A percentile compares a stretch with the other conserved stretches of the same genome.
Evolutionary conservation across 2,113 vertebrate genomes (phyloP).

Genomic region (Crotalus viridis): DNA sequence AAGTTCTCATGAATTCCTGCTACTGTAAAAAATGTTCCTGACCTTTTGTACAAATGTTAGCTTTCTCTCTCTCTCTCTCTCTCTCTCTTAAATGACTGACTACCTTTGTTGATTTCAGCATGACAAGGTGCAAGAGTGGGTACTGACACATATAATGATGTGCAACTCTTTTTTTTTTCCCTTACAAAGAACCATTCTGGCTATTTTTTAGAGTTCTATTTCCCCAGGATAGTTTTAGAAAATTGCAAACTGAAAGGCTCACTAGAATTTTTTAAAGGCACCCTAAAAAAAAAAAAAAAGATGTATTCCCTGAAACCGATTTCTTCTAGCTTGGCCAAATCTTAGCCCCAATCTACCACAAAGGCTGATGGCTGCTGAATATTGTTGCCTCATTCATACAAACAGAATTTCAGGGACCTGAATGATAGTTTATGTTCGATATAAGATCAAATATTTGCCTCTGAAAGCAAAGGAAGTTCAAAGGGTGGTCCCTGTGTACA

Average conservation of each 20-base stretch:
- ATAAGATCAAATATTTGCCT: background rate
- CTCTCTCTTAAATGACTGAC: background rate
- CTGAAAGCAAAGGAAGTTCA: background rate
- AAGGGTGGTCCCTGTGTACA: background rate
- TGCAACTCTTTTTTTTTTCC: background rate
- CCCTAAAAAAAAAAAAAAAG: background rate
- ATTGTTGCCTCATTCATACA: background rate
- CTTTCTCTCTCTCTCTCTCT: background rate
- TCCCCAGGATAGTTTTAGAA: background rate
- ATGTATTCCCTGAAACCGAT: background rate
- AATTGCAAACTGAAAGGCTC: background rate
- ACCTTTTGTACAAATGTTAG: background rate
- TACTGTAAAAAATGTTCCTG: background rate
- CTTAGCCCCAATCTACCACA: background rate
- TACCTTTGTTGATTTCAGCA: background rate
- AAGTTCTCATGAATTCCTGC: background rate
- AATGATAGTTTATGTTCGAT: background rate
- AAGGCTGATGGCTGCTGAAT: background rate
- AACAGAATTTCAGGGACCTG: background rate
- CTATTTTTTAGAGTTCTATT: background rate
- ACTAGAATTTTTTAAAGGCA: background rate
- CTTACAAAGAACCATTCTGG: background rate
- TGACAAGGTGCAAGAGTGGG: background rate
- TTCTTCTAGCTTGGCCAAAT: background rate
- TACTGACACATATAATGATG: background rate